Percentiles rank a stretch among this genome's conserved stretches.
phyloP scores from a whole-genome alignment of 2,797 vertebrate species.

The Parauchenoglanis punctatus region DNA sequence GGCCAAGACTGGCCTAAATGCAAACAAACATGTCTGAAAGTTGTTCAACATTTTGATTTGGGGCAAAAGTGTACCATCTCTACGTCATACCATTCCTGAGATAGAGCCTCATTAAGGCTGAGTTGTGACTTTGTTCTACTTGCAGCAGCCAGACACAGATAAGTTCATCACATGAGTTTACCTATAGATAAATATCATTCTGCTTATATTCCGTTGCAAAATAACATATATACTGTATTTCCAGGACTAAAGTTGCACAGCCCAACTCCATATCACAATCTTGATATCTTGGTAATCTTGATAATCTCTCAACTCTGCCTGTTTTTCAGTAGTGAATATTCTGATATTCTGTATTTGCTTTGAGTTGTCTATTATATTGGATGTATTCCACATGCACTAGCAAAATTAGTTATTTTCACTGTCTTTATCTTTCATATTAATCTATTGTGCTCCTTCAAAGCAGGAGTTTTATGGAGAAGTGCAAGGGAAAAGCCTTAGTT shows the following conservation, averaged over 20 bases:
- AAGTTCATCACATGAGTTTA: neutral
- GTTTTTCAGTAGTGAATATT: neutral
- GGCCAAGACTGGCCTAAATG: constrained; percentile 9
- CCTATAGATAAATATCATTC: neutral
- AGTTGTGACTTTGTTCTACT: constrained; percentile 17
- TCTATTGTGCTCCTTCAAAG: neutral
- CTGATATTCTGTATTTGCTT: neutral
- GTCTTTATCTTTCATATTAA: neutral
- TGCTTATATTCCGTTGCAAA: no score
- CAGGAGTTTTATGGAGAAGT: neutral
- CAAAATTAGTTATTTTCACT: neutral
- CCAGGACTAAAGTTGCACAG: neutral
- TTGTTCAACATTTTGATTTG: constrained; percentile 6
- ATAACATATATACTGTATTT: no score
- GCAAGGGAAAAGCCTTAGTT: neutral
- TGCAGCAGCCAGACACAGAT: neutral
- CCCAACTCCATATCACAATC: neutral
- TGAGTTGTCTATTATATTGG: neutral
- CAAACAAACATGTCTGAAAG: neutral
- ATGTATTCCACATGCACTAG: no score
- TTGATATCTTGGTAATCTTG: neutral
- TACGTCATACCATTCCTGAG: constrained; percentile 15
- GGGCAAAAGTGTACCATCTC: neutral
- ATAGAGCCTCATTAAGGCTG: constrained; percentile 20
- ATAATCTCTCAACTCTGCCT: neutral